A percentile compares a stretch with the other conserved stretches of the same genome.
Conservation (phyloP, 2,113 vertebrate species). For the Uropsilus gracilis region DNA sequence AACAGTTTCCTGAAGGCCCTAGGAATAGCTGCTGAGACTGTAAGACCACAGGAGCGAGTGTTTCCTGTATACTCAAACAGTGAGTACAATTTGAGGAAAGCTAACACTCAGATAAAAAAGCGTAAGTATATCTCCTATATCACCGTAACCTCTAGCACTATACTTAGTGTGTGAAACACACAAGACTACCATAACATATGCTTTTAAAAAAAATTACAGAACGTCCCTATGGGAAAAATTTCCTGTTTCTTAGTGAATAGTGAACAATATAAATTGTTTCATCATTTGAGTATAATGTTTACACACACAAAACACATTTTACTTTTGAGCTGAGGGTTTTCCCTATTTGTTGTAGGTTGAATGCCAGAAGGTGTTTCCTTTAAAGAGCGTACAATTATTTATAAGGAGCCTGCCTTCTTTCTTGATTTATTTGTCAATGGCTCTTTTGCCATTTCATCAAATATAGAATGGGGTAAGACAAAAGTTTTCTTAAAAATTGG, state of each 20-base stretch:
- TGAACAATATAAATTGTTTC: constrained; percentile 57
- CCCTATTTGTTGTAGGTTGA: constrained; percentile 33
- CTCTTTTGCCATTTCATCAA: constrained; percentile 48
- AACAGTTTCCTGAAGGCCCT: neutral
- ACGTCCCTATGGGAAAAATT: constrained; percentile 32
- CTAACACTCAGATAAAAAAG: neutral
- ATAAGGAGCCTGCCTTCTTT: constrained; percentile 13
- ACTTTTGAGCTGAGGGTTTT: constrained; percentile 38
- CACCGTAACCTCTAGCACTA: constrained; percentile 5
- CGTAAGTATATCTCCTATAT: neutral
- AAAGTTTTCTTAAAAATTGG: constrained; percentile 11
- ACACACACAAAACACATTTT: constrained; percentile 26
- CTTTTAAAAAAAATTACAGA: constrained; percentile 41
- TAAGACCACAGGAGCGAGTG: neutral
- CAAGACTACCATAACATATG: neutral
- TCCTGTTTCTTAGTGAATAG: constrained; percentile 37
- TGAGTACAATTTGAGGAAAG: neutral
- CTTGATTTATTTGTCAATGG: neutral
- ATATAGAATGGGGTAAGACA: constrained; percentile 18
- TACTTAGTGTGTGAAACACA: neutral
- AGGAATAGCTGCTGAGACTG: neutral
- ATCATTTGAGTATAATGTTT: constrained; percentile 40
- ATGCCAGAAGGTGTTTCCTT: constrained; percentile 40
- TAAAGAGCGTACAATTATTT: constrained; percentile 36
- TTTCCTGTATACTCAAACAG: neutral